Base-by-base conservation (phyloP, 1,140 invertebrate species). In the Aphelenchoides besseyi region DNA sequence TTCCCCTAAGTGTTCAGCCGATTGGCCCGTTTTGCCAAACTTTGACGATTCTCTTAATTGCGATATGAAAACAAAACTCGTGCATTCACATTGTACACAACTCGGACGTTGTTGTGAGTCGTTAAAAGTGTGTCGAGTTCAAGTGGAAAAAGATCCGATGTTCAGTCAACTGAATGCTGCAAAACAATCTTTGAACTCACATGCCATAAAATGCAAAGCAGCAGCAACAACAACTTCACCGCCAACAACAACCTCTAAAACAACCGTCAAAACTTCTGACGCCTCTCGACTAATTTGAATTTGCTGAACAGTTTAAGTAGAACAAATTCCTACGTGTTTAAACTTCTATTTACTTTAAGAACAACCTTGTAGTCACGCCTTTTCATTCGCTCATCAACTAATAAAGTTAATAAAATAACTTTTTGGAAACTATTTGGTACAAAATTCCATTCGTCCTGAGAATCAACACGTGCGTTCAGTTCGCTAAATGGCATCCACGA, bases 21-120 rank as follows among this genome's bases (percentile, higher is more conserved):
- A 66, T 37, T 66, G 63, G 63, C 63, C 63, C 30, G 30, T 29
- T 2, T 33, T 66, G 16, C 26, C 63, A 32, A 12, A n/a, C n/a
- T 66, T 66, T 33, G 32, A 33, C 1, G 8, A 33, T 29, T 33
- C n/a, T 2, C 12, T 12, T 16, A 30, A 33, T n/a, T 66, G 63
- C 36, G 12, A 33, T 0, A 26, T n/a, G 36, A 66, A 37, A 53
- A 66, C 63, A 23, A 3, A 16, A 26, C 32, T 36, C 16, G 30
- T 66, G 16, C 30, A 37, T n/a, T 26, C 30, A 16, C 63, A 66
- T 35, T 66, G 63, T 30, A 32, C 36, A 2, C 1, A 12, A 12
- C 30, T 66, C n/a, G 63, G 63, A 16, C n/a, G 30, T 23, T 66
- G 63, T 30, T 66, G 63, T 53, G 32, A 35, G n/a, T 41, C 63